Percentiles rank a stretch among this genome's conserved stretches.
Evolutionary conservation across 2,797 vertebrate genomes (phyloP).

Genomic region (Cyprinella venusta): DNA sequence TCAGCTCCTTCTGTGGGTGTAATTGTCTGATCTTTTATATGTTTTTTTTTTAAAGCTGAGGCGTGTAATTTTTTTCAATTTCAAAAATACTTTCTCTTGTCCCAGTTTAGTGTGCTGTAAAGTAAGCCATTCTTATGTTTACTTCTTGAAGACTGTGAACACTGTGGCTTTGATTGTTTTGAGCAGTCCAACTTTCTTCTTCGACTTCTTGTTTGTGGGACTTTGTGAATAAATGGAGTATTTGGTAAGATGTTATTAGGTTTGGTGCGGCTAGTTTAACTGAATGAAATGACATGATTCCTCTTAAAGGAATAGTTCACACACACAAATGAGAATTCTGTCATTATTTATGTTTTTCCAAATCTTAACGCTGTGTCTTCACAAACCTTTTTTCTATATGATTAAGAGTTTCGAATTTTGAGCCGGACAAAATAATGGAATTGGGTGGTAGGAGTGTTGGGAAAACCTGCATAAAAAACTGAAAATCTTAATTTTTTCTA

Average conservation of each 20-base stretch:
- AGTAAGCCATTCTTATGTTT: not conserved
- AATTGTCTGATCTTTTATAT: not conserved
- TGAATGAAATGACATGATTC: not conserved
- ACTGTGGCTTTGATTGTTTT: not conserved
- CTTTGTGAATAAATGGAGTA: not conserved
- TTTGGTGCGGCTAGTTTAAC: not conserved
- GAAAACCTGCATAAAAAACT: not conserved
- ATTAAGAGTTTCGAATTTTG: not conserved
- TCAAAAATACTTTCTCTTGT: not conserved
- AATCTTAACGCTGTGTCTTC: not conserved
- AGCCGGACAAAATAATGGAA: not conserved
- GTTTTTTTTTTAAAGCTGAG: not conserved
- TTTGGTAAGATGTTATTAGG: not conserved
- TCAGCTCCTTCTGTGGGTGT: not conserved
- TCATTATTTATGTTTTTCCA: not conserved
- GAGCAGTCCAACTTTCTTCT: not conserved
- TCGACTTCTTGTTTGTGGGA: not conserved
- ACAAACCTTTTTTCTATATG: not conserved
- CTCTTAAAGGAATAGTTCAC: not conserved
- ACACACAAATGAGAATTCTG: not conserved
- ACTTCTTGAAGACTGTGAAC: constrained; percentile 2
- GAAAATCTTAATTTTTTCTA: not conserved
- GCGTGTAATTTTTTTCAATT: not conserved
- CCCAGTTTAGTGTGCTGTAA: not conserved
- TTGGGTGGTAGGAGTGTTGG: not conserved